Conservation (phyloP, 2,888 invertebrate species). For the Amphipoea oculea region DNA sequence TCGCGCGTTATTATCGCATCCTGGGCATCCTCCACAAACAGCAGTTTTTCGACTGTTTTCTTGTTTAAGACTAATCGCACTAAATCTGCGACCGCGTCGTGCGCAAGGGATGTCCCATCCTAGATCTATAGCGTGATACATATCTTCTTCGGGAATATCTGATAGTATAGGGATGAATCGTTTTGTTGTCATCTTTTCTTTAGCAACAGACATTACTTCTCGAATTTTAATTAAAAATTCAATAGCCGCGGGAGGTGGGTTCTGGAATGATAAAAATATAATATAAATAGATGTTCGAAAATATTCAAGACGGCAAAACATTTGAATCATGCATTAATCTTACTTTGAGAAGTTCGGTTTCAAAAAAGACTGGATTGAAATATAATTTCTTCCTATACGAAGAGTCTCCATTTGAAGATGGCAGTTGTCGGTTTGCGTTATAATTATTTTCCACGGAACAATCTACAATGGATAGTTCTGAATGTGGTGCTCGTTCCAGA, state of each 20-base stretch:
- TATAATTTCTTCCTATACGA: constrained; percentile 94
- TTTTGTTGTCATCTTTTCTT: constrained; percentile 96
- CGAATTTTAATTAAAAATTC: constrained; percentile 97
- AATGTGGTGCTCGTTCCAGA: constrained; percentile 87
- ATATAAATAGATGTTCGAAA: neutral
- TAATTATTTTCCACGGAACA: constrained; percentile 80
- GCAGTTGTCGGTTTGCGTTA: constrained; percentile 71
- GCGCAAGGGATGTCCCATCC: constrained; percentile 88
- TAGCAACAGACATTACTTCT: constrained; percentile 96
- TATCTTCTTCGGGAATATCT: constrained; percentile 95
- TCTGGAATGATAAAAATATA: constrained; percentile 88
- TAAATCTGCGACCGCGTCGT: constrained; percentile 88
- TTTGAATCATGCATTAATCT: constrained; percentile 49
- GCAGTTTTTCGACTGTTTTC: constrained; percentile 91
- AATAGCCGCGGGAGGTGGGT: constrained; percentile 97
- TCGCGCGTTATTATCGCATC: constrained; percentile 88
- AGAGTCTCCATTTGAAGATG: constrained; percentile 82
- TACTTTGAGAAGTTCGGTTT: constrained; percentile 95
- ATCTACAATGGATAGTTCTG: constrained; percentile 87
- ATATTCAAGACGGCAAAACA: neutral
- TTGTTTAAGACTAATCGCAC: constrained; percentile 91
- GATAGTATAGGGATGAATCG: constrained; percentile 94
- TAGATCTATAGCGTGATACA: constrained; percentile 86
- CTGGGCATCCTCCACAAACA: constrained; percentile 92
- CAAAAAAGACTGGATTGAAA: constrained; percentile 97